Base-by-base conservation (phyloP, 2,888 invertebrate genomes). In the Torymus auratus region DNA sequence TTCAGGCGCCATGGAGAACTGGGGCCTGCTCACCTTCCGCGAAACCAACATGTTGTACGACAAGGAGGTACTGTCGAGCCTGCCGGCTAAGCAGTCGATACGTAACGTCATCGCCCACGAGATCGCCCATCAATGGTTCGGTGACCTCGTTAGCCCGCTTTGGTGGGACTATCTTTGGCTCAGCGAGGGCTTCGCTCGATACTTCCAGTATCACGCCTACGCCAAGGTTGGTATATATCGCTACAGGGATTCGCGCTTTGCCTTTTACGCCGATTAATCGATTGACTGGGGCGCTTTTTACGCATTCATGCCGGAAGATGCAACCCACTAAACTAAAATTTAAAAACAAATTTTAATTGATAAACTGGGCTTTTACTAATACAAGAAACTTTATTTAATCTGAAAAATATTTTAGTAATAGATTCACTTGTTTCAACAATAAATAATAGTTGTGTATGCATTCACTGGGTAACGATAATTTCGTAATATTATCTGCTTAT, bases 21-120 rank as follows among this genome's bases (percentile, higher is more conserved):
- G 89, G 90, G 90, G 90, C 2, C 73, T 90, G 0, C 60, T 90
- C 4, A 89, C 88, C 0, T 90, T 85, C 88, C 94, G 96, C 82
- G 97, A 98, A 91, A 94, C 95, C 13, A 94, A 95, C 1, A 94
- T 98, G 93, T 91, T 97, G 0, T 97, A 94, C 87, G 94, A 96
- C 56, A 52, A 69, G 0, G 4, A 78, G 0, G 11, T 83, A 0
- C 67, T 77, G 60, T 85, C 86, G 2, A 83, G 87, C 1, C 82
- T 86, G 2, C 80, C 75, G 0, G 82, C 84, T 4, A 86, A 87
- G 55, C 89, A 90, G 62, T 76, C 84, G 0, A 86, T 88, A 20
- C 84, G 85, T 2, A 85, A 88, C n/a, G 87, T 89, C 14, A 91
- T 93, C 55, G 89, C 92, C 0, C 93, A 93, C 84, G 93, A 93